Conservation (phyloP, 2,113 vertebrate genomes). For the Perca flavescens region DNA sequence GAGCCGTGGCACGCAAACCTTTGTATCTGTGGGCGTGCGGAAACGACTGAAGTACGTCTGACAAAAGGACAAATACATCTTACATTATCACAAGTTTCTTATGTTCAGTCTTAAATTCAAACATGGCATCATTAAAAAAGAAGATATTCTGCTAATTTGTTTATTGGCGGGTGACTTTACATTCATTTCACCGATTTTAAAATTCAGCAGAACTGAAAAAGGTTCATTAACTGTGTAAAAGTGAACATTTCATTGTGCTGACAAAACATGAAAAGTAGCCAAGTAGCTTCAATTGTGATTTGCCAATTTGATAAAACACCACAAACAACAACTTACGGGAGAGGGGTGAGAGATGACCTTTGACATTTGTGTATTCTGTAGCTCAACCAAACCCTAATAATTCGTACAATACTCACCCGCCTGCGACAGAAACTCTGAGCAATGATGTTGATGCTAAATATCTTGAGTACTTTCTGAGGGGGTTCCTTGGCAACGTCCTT, state of each 20-base stretch:
- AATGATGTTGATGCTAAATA: constrained; percentile 99
- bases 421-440: constrained; percentile 96
- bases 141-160: not conserved
- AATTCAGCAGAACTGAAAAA: not conserved
- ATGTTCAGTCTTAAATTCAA: not conserved
- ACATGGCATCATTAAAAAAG: not conserved
- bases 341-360: constrained; percentile 43
- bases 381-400: constrained; percentile 4
- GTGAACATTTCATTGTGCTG: not conserved
- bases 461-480: constrained; percentile 95
- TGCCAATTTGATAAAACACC: not conserved
- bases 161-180: not conserved
- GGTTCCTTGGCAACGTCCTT: constrained; percentile 87
- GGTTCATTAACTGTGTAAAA: not conserved
- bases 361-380: constrained; percentile 54
- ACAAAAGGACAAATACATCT: constrained; percentile 16
- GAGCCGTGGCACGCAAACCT: constrained; percentile 20
- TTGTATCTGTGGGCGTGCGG: not conserved
- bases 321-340: constrained; percentile 7
- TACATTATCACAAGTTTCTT: too few species aligned
- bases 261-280: not conserved
- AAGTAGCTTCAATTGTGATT: not conserved
- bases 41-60: not conserved
- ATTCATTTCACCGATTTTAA: not conserved
- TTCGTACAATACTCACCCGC: constrained; percentile 87